Evolutionary conservation across 2,113 vertebrate genomes (phyloP).

Genomic region (Loxodonta africana): DNA sequence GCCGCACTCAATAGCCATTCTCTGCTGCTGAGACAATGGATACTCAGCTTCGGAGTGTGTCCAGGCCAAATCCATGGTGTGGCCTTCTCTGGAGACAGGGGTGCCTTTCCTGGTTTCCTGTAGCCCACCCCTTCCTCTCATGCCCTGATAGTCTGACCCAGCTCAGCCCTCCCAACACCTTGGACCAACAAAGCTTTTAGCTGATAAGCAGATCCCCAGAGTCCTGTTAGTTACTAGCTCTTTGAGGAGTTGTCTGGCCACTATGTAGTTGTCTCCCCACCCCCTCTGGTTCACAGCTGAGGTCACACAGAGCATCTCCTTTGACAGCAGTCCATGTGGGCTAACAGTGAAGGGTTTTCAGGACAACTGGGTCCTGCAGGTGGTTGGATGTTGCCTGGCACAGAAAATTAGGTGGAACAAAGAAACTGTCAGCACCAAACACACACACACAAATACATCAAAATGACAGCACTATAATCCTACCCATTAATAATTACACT

Average conservation of each 20-base stretch:
- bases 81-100: neutral
- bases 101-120: neutral
- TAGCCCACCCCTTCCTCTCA: neutral
- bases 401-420: neutral
- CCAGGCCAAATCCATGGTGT: neutral
- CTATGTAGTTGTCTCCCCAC: neutral
- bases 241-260: neutral
- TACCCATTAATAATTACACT: too few species aligned
- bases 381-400: neutral
- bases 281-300: neutral
- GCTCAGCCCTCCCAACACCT: neutral
- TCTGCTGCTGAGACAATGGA: neutral
- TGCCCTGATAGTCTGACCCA: neutral
- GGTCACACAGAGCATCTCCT: neutral
- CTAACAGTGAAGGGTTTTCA: neutral
- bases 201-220: neutral
- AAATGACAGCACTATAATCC: too few species aligned
- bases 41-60: neutral
- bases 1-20: too few species aligned
- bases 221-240: neutral
- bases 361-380: neutral
- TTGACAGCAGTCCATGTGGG: neutral
- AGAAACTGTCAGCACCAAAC: too few species aligned
- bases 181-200: neutral
- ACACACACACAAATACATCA: too few species aligned